Evolutionary conservation across 1,140 invertebrate genomes (phyloP).

Genomic region (Zaprionus camerounensis): DNA sequence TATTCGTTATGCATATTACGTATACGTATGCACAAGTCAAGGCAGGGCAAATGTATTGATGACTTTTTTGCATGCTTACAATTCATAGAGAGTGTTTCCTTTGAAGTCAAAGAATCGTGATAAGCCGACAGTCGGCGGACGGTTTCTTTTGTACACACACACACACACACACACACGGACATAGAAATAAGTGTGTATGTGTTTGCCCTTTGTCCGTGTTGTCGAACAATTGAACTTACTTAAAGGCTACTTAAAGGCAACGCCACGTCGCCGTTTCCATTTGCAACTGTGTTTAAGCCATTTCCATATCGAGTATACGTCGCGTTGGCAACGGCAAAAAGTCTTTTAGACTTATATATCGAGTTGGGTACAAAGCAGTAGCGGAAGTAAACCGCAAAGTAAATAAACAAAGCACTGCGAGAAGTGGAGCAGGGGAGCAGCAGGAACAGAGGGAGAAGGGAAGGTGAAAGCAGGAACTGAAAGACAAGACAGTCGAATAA

Average conservation of each 20-base stretch:
- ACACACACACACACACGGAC: neutral
- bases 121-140: neutral
- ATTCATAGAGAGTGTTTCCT: neutral
- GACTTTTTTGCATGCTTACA: neutral
- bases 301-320: constrained; percentile 7
- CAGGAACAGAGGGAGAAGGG: too few species aligned
- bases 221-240: constrained; percentile 7
- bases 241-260: constrained; percentile 8
- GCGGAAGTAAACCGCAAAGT: constrained; percentile 48
- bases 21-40: neutral
- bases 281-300: constrained; percentile 5
- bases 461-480: neutral
- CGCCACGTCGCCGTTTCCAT: neutral
- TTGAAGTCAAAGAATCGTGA: neutral
- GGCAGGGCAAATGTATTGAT: neutral
- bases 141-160: constrained; percentile 2
- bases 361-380: constrained; percentile 5
- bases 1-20: neutral
- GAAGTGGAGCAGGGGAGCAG: neutral
- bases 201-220: neutral
- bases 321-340: constrained; percentile 4
- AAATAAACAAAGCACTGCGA: constrained; percentile 40
- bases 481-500: constrained; percentile 24
- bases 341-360: constrained; percentile 4
- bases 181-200: neutral